These are phyloP conservation scores for Rynchops niger DNA, from an alignment of 2,113 vertebrate genomes.

Conservation along the genomic window DNA sequence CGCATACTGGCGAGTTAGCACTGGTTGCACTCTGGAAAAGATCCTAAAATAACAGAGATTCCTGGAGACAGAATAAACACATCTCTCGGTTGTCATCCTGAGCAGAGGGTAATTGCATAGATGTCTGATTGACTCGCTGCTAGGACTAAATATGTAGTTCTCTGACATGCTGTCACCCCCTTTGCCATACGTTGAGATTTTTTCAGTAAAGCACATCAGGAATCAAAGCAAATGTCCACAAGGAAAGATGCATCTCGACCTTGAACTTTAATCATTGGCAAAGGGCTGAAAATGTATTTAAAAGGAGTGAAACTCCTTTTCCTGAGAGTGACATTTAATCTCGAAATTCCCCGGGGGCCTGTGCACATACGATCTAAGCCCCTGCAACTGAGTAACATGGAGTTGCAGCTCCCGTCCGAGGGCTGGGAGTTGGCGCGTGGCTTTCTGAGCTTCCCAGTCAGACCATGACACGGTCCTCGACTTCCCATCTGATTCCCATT, in stretches of 20 bases:
- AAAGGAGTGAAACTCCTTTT: slow-evolving; percentile 16
- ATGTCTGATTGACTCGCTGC: slow-evolving; percentile 63
- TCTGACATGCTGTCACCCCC: slow-evolving; percentile 57
- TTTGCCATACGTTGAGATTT: not conserved
- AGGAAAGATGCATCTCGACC: slow-evolving; percentile 48
- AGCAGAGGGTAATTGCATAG: slow-evolving; percentile 62
- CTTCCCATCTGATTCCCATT: not conserved
- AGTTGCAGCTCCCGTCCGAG: not conserved
- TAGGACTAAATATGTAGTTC: slow-evolving; percentile 56
- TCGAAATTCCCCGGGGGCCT: not conserved
- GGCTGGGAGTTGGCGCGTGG: accelerated
- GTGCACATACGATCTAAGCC: accelerated
- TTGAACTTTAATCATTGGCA: slow-evolving; percentile 30
- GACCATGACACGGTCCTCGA: not conserved
- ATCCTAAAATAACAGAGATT: slow-evolving; percentile 68
- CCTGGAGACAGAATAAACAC: slow-evolving; percentile 68
- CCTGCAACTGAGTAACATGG: accelerated
- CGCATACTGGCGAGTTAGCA: slow-evolving; percentile 64
- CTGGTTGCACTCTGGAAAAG: slow-evolving; percentile 62
- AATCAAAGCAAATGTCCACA: slow-evolving; percentile 56
- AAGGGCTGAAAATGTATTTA: slow-evolving; percentile 4
- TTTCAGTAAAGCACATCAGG: slow-evolving; percentile 44
- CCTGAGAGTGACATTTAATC: slow-evolving; percentile 28
- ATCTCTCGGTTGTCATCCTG: slow-evolving; percentile 65
- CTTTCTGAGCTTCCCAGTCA: not conserved